Base-by-base conservation (phyloP, 2,888 invertebrate species). In the Diogma glabrata region DNA sequence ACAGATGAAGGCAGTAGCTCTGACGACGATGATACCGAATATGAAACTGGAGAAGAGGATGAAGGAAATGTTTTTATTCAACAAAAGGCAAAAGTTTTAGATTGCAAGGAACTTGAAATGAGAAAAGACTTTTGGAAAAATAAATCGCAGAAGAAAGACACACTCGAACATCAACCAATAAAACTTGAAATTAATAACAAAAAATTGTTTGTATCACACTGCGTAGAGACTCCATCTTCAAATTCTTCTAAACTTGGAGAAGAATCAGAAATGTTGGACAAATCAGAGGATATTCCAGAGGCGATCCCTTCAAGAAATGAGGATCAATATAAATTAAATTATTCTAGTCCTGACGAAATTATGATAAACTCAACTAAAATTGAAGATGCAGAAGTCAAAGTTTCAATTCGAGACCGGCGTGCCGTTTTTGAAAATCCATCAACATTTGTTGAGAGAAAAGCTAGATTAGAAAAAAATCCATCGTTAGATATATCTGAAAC, bases 361-460 rank as follows among this genome's bases (percentile, higher is more conserved):
- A 22, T 43, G 23, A 14, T 23, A n/a, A 23, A 43, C 6, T 22
- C 43, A 6, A 43, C 43, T 8, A 20, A 43, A 43, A 49, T 49
- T 30, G 19, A 50, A 2, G 52, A 55, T 20, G 64, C 63, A 20
- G 54, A 60, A 20, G 54, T 59, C 1, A 68, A 67, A 51, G 56
- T 67, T 3, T 66, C 65, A 1, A 67, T 70, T 3, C 64, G 64
- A 7, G 66, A 67, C 55, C 61, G 67, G 5, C 68, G 70, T 7
- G 63, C 58, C 16, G 66, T 62, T 1, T 69, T 69, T 49, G 52
- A 51, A 36, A 49, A 45, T 23, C 47, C 51, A 45, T 49, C 14
- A 17, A 43, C 43, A 7, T 7, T n/a, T 22, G n/a, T 12, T 14
- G 43, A 43, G 14, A 12, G 23, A n/a, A 43, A 43, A 22, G n/a